These are phyloP conservation scores for Notoglanidium macrostoma DNA, from an alignment of 2,797 vertebrate genomes.

Conservation along the genomic window DNA sequence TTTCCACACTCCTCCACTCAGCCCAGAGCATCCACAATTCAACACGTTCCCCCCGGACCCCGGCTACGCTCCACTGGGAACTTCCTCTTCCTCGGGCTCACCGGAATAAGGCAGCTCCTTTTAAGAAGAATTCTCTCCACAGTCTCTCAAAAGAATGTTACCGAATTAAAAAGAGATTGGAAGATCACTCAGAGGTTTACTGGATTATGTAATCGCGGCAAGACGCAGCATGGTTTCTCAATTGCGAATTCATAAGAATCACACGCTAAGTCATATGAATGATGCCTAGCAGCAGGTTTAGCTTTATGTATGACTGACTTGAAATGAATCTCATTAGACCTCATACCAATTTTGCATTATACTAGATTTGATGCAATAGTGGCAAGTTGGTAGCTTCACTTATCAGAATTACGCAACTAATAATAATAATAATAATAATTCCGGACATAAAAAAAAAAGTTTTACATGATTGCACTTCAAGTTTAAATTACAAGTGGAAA, in stretches of 20 bases:
- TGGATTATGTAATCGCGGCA: not conserved
- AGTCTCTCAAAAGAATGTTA: not conserved
- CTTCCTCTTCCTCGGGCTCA: conserved; percentile 10
- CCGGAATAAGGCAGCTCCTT: conserved; percentile 1
- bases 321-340: not conserved
- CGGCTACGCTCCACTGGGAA: conserved; percentile 1
- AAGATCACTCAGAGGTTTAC: not conserved
- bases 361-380: not conserved
- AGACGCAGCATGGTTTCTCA: not conserved
- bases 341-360: not conserved
- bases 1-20: conserved; percentile 30
- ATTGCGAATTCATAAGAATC: not conserved
- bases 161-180: not conserved
- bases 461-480: not conserved
- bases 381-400: not conserved
- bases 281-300: not conserved
- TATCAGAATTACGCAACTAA: not conserved
- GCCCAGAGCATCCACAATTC: conserved; percentile 34
- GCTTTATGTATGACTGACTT: not conserved
- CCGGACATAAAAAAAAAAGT: not conserved
- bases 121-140: conserved; percentile 3
- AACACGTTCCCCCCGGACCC: conserved; percentile 17
- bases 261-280: not conserved
- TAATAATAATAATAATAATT: not conserved
- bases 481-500: not conserved